Evolutionary conservation across 2,797 vertebrate species (phyloP).

Genomic region (Hoplostethus mediterraneus): DNA sequence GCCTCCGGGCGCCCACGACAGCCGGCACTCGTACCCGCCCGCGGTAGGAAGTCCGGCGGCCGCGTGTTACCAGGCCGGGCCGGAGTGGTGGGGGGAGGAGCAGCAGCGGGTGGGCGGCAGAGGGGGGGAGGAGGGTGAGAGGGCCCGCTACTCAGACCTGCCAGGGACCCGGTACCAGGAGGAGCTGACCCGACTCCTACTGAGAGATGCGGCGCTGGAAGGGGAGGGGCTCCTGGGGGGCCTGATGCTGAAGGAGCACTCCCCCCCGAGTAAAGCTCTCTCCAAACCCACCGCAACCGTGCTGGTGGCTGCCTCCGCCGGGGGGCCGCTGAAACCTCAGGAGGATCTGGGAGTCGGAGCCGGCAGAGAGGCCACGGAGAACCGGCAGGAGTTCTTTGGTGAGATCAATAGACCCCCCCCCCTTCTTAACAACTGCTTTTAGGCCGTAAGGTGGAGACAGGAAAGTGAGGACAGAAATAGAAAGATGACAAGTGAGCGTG

Average conservation of each 20-base stretch:
- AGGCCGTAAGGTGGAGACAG: not conserved
- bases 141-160: conserved; percentile 83
- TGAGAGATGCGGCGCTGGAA: conserved; percentile 80
- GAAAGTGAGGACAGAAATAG: not conserved
- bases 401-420: conserved; percentile 66
- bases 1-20: conserved; percentile 79
- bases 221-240: conserved; percentile 80
- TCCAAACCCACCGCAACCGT: conserved; percentile 54
- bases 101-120: conserved; percentile 64
- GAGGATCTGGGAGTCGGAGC: conserved; percentile 74
- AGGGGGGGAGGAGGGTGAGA: conserved; percentile 78
- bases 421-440: conserved; percentile 12
- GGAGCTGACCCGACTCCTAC: conserved; percentile 82
- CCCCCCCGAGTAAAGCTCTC: conserved; percentile 48
- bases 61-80: conserved; percentile 74
- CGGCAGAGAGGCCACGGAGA: conserved; percentile 77
- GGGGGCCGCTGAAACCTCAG: conserved; percentile 65
- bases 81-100: conserved; percentile 83
- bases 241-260: conserved; percentile 82
- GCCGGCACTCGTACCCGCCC: conserved; percentile 90
- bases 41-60: conserved; percentile 85
- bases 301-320: conserved; percentile 42
- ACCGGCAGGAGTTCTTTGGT: conserved; percentile 91
- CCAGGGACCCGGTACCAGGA: conserved; percentile 85
- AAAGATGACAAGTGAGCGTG: too few relatives aligned